Conservation (phyloP, 2,888 invertebrate genomes). For the Poecilus cupreus region DNA sequence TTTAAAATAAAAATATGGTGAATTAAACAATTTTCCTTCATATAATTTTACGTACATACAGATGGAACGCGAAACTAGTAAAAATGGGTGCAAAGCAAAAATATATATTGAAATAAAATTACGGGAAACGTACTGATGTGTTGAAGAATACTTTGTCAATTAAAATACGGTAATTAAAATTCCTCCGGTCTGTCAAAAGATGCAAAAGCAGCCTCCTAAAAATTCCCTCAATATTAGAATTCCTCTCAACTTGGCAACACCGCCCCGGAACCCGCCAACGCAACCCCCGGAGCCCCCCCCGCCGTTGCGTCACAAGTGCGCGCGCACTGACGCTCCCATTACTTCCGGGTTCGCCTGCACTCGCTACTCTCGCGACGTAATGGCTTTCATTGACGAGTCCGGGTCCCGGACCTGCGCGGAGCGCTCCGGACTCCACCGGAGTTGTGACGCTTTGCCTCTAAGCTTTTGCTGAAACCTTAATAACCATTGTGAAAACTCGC, state of each 20-base stretch:
- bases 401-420: neutral
- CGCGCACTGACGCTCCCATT: neutral
- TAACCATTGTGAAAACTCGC: neutral
- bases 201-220: neutral
- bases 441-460: neutral
- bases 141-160: too few species aligned
- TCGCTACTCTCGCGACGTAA: neutral
- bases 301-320: neutral
- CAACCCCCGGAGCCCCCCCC: neutral
- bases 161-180: too few species aligned
- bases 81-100: too few species aligned
- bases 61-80: too few species aligned
- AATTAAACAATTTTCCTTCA: too few species aligned
- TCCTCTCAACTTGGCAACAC: neutral
- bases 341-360: constrained; percentile 3
- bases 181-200: too few species aligned
- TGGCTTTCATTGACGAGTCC: constrained; percentile 12
- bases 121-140: too few species aligned
- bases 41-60: too few species aligned
- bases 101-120: too few species aligned
- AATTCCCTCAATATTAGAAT: neutral
- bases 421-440: neutral
- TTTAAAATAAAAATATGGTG: too few species aligned
- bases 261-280: neutral
- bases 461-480: neutral